phyloP scores from a whole-genome alignment of 2,888 invertebrate genomes.

The Xylota sylvarum region DNA sequence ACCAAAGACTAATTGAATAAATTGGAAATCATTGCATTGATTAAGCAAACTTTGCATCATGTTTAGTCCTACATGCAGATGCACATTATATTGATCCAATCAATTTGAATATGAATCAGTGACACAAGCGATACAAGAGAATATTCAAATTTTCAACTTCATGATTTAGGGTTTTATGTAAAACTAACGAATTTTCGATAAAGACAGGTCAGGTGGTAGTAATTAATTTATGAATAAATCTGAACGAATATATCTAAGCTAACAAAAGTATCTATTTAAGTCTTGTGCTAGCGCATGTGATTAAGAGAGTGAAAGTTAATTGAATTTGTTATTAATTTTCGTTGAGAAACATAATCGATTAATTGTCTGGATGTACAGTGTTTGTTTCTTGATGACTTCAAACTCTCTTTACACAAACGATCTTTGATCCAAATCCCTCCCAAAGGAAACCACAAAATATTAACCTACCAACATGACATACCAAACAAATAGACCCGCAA shows the following conservation, averaged over 20 bases:
- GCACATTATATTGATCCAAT: not conserved
- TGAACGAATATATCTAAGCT: not conserved
- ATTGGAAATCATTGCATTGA: not conserved
- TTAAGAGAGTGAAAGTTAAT: not conserved
- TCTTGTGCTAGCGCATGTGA: not conserved
- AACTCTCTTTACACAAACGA: not conserved
- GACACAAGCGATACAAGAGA: not conserved
- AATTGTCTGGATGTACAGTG: not conserved
- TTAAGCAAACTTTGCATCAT: slow-evolving; percentile 5
- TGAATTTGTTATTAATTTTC: too few relatives aligned
- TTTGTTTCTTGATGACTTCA: too few relatives aligned
- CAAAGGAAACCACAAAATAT: slow-evolving; percentile 36
- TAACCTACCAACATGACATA: slow-evolving; percentile 11
- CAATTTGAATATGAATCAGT: not conserved
- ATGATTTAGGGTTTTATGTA: not conserved
- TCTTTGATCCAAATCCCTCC: slow-evolving; percentile 29
- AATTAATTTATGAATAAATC: slow-evolving; percentile 4
- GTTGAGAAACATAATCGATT: not conserved
- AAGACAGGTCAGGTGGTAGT: not conserved
- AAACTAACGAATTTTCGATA: not conserved
- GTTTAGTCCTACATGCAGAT: not conserved
- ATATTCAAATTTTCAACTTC: not conserved
- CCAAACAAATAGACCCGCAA: slow-evolving; percentile 42
- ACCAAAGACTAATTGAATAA: not conserved
- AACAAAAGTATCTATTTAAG: not conserved